phyloP scores from a whole-genome alignment of 2,113 vertebrate species.

The Choloepus hoffmanni region DNA sequence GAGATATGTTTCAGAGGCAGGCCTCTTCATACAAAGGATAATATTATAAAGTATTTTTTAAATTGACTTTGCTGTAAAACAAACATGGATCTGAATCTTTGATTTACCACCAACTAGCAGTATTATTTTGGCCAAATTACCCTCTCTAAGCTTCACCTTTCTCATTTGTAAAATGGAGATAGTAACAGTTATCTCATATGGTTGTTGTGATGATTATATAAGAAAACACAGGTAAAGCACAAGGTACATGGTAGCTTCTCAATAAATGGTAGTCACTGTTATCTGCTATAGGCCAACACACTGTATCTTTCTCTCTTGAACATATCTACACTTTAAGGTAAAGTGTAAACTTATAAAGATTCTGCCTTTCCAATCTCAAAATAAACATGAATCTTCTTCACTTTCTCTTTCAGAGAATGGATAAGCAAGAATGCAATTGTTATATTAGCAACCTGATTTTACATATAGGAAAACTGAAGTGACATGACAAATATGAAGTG shows the following conservation, averaged over 20 bases:
- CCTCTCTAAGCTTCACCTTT: conserved; percentile 25
- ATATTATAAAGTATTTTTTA: conserved; percentile 19
- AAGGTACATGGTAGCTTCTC: background rate
- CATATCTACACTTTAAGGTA: background rate
- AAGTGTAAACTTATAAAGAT: conserved; percentile 33
- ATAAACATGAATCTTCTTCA: conserved; percentile 14
- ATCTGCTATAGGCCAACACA: background rate
- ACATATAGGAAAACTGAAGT: background rate
- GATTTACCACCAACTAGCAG: background rate
- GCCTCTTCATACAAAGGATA: background rate
- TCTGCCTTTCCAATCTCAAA: conserved; percentile 37
- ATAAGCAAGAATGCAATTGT: conserved; percentile 10
- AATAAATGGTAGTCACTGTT: conserved; percentile 17
- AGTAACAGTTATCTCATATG: background rate
- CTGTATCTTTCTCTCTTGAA: background rate
- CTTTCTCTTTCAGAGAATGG: background rate
- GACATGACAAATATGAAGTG: background rate
- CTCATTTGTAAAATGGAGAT: background rate
- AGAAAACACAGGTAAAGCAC: conserved; percentile 25
- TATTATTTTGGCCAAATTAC: background rate
- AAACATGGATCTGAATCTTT: conserved; percentile 12
- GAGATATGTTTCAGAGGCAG: conserved; percentile 37
- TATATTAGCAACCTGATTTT: background rate
- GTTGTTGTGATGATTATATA: conserved; percentile 20
- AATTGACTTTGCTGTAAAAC: conserved; percentile 17